Conservation (phyloP, 1,140 invertebrate genomes). For the Gerris buenoi region DNA sequence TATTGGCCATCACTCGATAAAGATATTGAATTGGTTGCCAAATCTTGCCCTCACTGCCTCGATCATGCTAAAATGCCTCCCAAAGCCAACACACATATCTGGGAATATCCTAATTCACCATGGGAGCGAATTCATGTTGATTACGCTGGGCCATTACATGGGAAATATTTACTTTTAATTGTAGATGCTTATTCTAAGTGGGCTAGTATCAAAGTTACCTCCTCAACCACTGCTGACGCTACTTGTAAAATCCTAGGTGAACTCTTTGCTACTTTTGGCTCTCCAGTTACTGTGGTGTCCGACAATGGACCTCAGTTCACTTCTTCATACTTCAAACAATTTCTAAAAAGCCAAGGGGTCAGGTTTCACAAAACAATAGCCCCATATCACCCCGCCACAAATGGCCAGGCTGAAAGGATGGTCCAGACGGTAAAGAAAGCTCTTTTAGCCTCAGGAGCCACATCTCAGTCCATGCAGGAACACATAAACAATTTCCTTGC, state of each 20-base stretch:
- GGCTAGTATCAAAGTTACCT: neutral
- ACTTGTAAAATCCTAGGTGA: neutral
- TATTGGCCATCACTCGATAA: constrained; percentile 21
- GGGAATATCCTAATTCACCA: neutral
- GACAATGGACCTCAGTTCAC: neutral
- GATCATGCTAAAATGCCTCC: constrained; percentile 16
- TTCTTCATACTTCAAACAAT: neutral
- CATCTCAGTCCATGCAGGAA: neutral
- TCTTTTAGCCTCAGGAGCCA: neutral
- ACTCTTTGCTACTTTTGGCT: neutral
- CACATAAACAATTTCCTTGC: neutral
- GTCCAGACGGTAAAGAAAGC: neutral
- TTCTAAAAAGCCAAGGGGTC: neutral
- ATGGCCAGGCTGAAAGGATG: neutral
- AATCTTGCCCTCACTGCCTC: constrained; percentile 19
- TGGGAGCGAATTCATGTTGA: neutral
- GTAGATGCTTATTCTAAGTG: neutral
- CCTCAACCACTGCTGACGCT: neutral
- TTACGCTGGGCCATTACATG: neutral
- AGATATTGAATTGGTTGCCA: constrained; percentile 22
- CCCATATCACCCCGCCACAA: neutral
- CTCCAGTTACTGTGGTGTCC: neutral
- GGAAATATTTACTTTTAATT: neutral
- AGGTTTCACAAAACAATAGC: neutral
- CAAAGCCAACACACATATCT: constrained; percentile 14